These are phyloP conservation scores for Aspidiotus destructor DNA, from an alignment of 2,888 invertebrate species.

Conservation along the genomic window DNA sequence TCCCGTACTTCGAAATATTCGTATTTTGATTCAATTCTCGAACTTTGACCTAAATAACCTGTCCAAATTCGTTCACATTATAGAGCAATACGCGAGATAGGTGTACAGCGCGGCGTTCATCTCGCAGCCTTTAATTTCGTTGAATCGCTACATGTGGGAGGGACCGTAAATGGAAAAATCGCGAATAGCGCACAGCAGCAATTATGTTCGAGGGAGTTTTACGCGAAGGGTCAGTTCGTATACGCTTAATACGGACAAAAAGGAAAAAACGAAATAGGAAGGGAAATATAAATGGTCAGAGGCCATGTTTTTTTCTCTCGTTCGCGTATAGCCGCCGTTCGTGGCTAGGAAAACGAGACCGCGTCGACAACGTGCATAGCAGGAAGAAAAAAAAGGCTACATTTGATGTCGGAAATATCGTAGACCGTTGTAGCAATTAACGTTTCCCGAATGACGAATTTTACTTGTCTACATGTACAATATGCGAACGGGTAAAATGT, in stretches of 20 bases:
- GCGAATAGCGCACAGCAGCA: constrained; percentile 25
- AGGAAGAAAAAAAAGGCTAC: too few relatives aligned
- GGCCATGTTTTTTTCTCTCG: constrained; percentile 30
- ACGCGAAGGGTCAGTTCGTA: constrained; percentile 20
- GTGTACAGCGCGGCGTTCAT: too few relatives aligned
- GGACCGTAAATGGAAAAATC: constrained; percentile 23
- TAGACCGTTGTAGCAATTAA: background rate
- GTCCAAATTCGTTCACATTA: too few relatives aligned
- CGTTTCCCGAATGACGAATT: background rate
- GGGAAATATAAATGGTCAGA: constrained; percentile 31
- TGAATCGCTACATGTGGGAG: constrained; percentile 20
- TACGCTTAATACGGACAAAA: too few relatives aligned
- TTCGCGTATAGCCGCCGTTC: constrained; percentile 2
- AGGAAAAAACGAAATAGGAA: background rate
- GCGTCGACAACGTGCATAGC: background rate
- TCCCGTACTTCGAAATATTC: too few relatives aligned
- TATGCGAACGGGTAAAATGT: too few relatives aligned
- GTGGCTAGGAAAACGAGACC: background rate
- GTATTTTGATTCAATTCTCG: too few relatives aligned
- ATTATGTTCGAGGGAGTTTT: constrained; percentile 29
- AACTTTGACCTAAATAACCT: too few relatives aligned
- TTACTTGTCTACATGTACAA: too few relatives aligned
- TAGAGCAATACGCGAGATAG: too few relatives aligned
- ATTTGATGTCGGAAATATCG: background rate
- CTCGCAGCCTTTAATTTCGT: background rate